Base-by-base conservation (phyloP, 2,888 invertebrate genomes). In the Eupithecia insigniata region DNA sequence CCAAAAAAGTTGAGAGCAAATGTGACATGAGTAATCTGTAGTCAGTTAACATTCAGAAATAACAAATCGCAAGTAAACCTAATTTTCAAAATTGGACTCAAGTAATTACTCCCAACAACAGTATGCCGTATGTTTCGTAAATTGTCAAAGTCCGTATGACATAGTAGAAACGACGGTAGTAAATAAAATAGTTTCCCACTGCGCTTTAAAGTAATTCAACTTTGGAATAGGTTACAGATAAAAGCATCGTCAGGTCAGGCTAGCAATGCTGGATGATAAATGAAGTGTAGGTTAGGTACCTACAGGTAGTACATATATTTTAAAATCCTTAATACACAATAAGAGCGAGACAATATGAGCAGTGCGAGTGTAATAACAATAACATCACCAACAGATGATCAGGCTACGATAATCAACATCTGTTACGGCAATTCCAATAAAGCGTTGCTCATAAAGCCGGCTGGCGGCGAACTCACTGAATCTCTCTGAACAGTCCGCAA, bases 341-440 rank as follows among this genome's bases (percentile, higher is more conserved):
- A 28, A 66, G 12, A 51, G 12, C 51, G 22, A 22, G 51, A 22
- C 51, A 26, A 22, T 55, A 14, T 51, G 51, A 22, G 51, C 51
- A 22, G 51, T 51, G 55, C 26, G 14, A 51, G 51, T 22, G 51
- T 12, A 22, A 51, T 22, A 22, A 22, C 51, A 22, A 51, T 22
- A 22, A 22, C 51, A 51, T 51, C 22, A 55, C 26, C 55, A 55
- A 55, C 46, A 55, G 55, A 39, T 62, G 66, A 46, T 46, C 34
- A 18, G 58, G 58, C 46, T 64, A 62, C 34, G 61, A 66, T 72
- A 69, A 73, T 62, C 67, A 61, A 72, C 75, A 75, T 76, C 73
- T 76, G 73, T 66, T 60, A 58, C 69, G 34, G 65, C 43, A 65
- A 66, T 73, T 61, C 58, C 58, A 68, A 72, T 71, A 69, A 69